Percentiles rank a stretch among this genome's conserved stretches.
phyloP scores from a whole-genome alignment of 2,797 vertebrate species.

The Myotis daubentonii region DNA sequence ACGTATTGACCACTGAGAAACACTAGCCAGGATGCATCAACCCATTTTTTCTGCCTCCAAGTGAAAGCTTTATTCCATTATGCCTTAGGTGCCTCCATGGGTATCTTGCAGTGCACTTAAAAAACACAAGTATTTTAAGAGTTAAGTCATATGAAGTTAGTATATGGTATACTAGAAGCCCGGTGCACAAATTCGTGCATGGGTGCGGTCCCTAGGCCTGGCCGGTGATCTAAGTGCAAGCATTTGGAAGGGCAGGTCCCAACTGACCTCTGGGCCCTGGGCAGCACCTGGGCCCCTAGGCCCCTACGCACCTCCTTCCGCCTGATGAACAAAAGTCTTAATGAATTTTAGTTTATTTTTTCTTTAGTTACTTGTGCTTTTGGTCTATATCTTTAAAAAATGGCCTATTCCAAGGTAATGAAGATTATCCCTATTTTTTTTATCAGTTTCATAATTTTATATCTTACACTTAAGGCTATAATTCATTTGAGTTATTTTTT shows the following conservation, averaged over 20 bases:
- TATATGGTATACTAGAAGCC: background rate
- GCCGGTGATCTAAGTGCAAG: no score
- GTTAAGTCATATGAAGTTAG: background rate
- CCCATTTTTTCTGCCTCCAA: background rate
- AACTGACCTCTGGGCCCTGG: no score
- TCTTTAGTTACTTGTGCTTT: background rate
- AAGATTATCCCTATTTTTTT: slow-evolving; percentile 18
- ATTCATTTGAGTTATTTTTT: slow-evolving; percentile 54
- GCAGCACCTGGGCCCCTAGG: no score
- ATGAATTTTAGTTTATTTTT: background rate
- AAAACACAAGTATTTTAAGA: background rate
- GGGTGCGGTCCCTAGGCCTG: no score
- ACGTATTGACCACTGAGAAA: no score
- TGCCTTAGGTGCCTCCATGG: background rate
- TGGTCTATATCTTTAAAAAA: slow-evolving; percentile 30
- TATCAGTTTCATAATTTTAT: no score
- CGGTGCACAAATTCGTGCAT: no score
- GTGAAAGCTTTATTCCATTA: background rate
- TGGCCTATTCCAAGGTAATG: background rate
- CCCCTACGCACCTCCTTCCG: no score
- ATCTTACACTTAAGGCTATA: background rate
- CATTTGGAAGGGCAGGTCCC: no score
- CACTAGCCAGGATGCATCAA: no score
- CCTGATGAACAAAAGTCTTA: background rate
- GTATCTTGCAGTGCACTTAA: background rate